phyloP scores from a whole-genome alignment of 2,797 vertebrate genomes.

The Harpagifer antarcticus region DNA sequence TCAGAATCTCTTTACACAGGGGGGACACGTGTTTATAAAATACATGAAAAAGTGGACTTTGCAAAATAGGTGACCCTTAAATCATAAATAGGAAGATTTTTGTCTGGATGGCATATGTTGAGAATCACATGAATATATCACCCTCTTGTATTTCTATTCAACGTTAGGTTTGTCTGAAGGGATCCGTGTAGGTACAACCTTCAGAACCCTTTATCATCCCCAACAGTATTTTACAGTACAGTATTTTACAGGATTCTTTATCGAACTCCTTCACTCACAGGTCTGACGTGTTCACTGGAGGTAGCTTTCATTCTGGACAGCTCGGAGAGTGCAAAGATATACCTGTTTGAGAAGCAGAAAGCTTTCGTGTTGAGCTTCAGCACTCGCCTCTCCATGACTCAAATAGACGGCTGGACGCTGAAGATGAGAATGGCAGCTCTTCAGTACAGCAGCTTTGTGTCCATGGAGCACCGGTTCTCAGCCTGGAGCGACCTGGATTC shows the following conservation, averaged over 20 bases:
- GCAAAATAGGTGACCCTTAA: too few species aligned
- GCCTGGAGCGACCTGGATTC: constrained; percentile 85
- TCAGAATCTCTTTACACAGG: too few species aligned
- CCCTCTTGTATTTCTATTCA: not conserved
- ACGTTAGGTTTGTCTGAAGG: not conserved
- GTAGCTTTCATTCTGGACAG: constrained; percentile 92
- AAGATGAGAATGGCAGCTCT: constrained; percentile 86
- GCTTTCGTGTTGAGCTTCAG: constrained; percentile 86
- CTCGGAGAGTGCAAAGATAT: constrained; percentile 89
- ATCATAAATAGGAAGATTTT: not conserved
- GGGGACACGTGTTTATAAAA: too few species aligned
- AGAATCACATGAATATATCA: not conserved
- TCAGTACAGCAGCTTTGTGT: constrained; percentile 92
- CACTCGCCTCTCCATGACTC: constrained; percentile 81
- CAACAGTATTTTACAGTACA: too few species aligned
- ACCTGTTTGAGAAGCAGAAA: constrained; percentile 88
- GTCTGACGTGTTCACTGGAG: constrained; percentile 75
- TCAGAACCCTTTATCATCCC: not conserved
- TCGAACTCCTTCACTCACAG: constrained; percentile 45
- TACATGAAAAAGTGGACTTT: too few species aligned
- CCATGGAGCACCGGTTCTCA: constrained; percentile 84
- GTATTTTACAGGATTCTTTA: too few species aligned
- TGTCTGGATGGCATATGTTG: not conserved
- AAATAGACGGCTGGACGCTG: constrained; percentile 77
- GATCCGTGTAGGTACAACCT: not conserved